phyloP scores from a whole-genome alignment of 2,888 invertebrate species.

The Monoplex corrugatus region DNA sequence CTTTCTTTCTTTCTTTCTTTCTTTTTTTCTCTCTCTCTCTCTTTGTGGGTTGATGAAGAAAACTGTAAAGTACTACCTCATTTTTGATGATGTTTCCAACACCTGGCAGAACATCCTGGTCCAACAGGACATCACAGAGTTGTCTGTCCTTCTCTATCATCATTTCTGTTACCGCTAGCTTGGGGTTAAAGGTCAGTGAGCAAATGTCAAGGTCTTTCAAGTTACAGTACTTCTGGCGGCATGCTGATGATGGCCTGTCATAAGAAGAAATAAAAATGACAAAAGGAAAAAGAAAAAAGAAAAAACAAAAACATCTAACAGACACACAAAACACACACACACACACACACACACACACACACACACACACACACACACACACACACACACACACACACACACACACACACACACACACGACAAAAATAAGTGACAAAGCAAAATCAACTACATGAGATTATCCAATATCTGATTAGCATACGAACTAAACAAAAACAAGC shows the following conservation, averaged over 20 bases:
- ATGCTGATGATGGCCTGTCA: constrained; percentile 60
- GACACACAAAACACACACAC: too few relatives aligned
- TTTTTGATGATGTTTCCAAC: constrained; percentile 80
- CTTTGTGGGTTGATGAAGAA: too few relatives aligned
- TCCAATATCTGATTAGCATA: too few relatives aligned
- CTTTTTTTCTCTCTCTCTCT: too few relatives aligned
- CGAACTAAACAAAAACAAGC: too few relatives aligned
- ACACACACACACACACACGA: too few relatives aligned
- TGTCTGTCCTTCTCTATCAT: constrained; percentile 63
- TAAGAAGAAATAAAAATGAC: background rate
- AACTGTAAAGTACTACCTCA: constrained; percentile 71
- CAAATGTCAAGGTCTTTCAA: constrained; percentile 71
- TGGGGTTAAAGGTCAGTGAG: constrained; percentile 68
- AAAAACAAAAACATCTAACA: background rate
- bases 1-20: too few relatives aligned
- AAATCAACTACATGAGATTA: too few relatives aligned
- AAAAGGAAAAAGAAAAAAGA: background rate
- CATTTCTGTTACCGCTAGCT: constrained; percentile 65
- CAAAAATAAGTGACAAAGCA: too few relatives aligned
- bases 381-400: too few relatives aligned
- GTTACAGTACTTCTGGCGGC: constrained; percentile 60
- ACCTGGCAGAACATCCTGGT: constrained; percentile 76
- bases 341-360: too few relatives aligned
- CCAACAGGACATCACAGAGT: constrained; percentile 76
- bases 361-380: too few relatives aligned